Evolutionary conservation across 1,140 invertebrate genomes (phyloP).

Genomic region (Euwallacea fornicatus): DNA sequence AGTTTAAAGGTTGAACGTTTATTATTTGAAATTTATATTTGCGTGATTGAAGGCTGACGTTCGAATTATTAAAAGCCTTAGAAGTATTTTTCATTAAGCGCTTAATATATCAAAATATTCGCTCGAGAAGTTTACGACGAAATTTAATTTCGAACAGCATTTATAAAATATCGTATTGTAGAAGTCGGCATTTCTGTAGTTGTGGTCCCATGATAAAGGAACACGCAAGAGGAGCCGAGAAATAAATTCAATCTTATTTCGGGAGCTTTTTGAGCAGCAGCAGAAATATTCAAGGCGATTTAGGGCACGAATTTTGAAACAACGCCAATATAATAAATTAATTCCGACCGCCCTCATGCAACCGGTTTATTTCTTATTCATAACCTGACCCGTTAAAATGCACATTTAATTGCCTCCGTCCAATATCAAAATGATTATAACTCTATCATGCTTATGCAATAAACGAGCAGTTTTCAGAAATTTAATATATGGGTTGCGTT

Average conservation of each 20-base stretch:
- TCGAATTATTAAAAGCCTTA: slow-evolving; percentile 8
- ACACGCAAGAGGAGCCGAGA: slow-evolving; percentile 10
- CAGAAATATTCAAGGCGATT: too few relatives aligned
- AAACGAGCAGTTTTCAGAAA: too few relatives aligned
- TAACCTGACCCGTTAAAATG: too few relatives aligned
- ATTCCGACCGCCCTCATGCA: too few relatives aligned
- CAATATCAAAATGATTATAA: too few relatives aligned
- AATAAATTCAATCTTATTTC: slow-evolving; percentile 5
- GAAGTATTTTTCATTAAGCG: slow-evolving; percentile 19
- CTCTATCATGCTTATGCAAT: too few relatives aligned
- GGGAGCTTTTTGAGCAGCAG: neutral
- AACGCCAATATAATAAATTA: too few relatives aligned
- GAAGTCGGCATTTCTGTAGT: slow-evolving; percentile 2
- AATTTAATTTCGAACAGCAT: slow-evolving; percentile 25
- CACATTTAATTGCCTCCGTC: too few relatives aligned
- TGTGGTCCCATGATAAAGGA: slow-evolving; percentile 6
- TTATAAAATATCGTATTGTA: slow-evolving; percentile 21
- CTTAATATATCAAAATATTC: slow-evolving; percentile 20
- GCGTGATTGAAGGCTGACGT: slow-evolving; percentile 15
- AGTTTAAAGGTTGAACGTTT: slow-evolving; percentile 1
- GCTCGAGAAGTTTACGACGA: slow-evolving; percentile 18
- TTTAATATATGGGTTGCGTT: too few relatives aligned
- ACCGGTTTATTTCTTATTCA: too few relatives aligned
- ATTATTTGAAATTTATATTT: slow-evolving; percentile 19
- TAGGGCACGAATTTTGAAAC: too few relatives aligned